Evolutionary conservation across 1,140 invertebrate genomes (phyloP), one percentile per base, ranked within the genome.

Genomic region (Drosophila littoralis): DNA sequence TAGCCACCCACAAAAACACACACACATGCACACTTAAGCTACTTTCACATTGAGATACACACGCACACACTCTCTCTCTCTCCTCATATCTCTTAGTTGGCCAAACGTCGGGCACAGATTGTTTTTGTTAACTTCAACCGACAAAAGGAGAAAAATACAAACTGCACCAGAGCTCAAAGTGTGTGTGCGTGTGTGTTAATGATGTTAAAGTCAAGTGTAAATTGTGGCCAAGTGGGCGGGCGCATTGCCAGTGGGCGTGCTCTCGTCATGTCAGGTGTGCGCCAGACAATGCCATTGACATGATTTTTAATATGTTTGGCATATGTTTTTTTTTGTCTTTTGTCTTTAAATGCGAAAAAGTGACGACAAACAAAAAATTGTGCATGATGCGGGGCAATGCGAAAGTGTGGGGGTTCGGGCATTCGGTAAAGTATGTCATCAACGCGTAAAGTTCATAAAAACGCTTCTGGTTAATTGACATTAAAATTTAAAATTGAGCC

Each of bases 181-280:
- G 48, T 22, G 43, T 35, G 9, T 59, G 52, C 59, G 54, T 28
- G 60, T 52, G 35, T 36, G 75, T 61, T 58, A 72, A 70, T 80
- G 42, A 81, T 71, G 76, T 78, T 71, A 71, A 77, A 73, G 51
- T 79, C 58, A 59, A 79, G 59, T 57, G 66, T 80, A 58, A 68
- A 72, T 61, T 73, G 75, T 57, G 75, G 63, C 32, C 58, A 72
- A 66, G 66, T 57, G 71, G 64, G 28, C 46, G 63, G 17, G 54
- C 13, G 33, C 6, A 28, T 0, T 28, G 22, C 22, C 22, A 28
- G 33, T 15, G 38, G 9, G 12, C 8, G 42, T 2, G 7, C 22
- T 10, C 13, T 2, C 5, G 6, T 17, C 7, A 32, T 9, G 45
- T 32, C 33, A 38, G 35, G 33, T 38, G 15, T 17, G 40, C 5